Evolutionary conservation across 1,140 invertebrate species (phyloP).

Genomic region (Drosophila tropicalis): DNA sequence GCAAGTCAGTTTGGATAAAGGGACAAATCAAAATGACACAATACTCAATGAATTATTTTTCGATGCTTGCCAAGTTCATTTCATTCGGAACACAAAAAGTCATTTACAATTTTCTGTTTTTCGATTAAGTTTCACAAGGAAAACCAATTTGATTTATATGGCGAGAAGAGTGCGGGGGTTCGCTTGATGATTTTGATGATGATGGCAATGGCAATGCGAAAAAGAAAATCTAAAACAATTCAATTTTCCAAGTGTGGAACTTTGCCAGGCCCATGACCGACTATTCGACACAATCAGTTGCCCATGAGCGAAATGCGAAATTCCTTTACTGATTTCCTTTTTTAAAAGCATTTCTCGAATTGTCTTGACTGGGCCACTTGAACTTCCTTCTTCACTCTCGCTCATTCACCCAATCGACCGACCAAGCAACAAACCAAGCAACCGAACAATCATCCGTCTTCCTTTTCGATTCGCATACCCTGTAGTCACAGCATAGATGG

Average conservation of each 20-base stretch:
- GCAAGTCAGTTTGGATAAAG: conserved; percentile 26
- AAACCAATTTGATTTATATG: conserved; percentile 77
- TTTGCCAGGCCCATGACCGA: conserved; percentile 42
- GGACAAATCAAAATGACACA: conserved; percentile 20
- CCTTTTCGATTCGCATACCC: conserved; percentile 1
- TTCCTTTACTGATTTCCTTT: conserved; percentile 76
- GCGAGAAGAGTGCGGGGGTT: conserved; percentile 34
- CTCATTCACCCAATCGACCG: background rate
- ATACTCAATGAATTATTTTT: conserved; percentile 3
- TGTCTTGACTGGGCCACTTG: conserved; percentile 70
- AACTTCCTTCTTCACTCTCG: conserved; percentile 28
- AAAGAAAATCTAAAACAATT: conserved; percentile 78
- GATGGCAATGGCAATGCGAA: background rate
- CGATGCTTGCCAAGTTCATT: conserved; percentile 9
- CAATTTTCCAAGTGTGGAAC: conserved; percentile 70
- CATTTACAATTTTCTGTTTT: conserved; percentile 57
- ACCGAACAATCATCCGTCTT: background rate
- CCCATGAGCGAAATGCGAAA: conserved; percentile 79
- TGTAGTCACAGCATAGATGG: background rate
- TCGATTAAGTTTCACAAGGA: conserved; percentile 74
- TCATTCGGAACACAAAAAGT: conserved; percentile 5
- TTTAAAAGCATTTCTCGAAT: conserved; percentile 77
- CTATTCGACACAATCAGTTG: conserved; percentile 67
- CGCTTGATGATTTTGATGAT: conserved; percentile 25
- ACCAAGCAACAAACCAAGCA: conserved; percentile 6